Evolutionary conservation across 2,113 vertebrate genomes (phyloP), one percentile per base, ranked within the genome.

Genomic region (Mionectes macconnelli): DNA sequence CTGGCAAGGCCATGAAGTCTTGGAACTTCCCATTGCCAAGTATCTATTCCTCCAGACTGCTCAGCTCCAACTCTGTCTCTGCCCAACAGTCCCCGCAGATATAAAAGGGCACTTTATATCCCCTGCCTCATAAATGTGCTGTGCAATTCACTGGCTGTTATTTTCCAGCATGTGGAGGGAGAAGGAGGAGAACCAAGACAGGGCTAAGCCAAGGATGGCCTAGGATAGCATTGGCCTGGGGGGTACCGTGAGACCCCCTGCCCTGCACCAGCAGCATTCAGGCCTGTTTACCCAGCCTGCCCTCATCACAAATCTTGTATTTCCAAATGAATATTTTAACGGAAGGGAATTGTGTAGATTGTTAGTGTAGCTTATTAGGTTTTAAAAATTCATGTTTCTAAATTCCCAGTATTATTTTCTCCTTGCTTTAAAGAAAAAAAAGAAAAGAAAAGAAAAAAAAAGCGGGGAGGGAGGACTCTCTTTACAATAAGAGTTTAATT

Each of bases 311-410:
- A 70, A 93, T 72, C 90, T 78, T 90, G 47, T 60, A 30, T 81
- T 94, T 96, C 79, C 73, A 93, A 90, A 97, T 96, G 56, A 94
- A 96, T 94, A 96, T 96, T 95, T 96, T 92, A 97, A 96, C 66
- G 63, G 82, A 77, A 93, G 79, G 68, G 92, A 95, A 90, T 93
- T 84, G 68, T 60, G 66, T 44, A 75, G 72, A 55, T 95, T 93
- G 88, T 93, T 96, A 90, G 47, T 84, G 85, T 87, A 92, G 94
- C 95, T 96, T 96, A 96, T 94, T 94, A 90, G 68, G 79, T 95
- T 97, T 96, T 95, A 96, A 95, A 97, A 96, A 96, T 95, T 96
- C 72, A 90, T 96, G 94, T 93, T 96, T 90, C 83, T 93, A 81
- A 95, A 97, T 94, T 95, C 82, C 68, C 68, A 70, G 83, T 84